Conservation (phyloP, 2,797 vertebrate species). For the Cichlasoma orientale region DNA sequence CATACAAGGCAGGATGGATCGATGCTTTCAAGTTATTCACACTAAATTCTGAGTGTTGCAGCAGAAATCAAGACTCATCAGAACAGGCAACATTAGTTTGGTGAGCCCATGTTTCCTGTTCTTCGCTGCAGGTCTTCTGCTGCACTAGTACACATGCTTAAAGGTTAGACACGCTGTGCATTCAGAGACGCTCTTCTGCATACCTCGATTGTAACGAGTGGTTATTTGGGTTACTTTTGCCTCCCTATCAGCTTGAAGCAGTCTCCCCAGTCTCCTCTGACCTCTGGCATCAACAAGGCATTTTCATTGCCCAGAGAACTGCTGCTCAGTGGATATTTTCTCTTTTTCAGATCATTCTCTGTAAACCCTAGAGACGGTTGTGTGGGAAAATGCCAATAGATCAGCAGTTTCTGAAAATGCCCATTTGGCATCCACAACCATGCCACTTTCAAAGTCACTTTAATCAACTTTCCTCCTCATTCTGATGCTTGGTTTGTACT, state of each 20-base stretch:
- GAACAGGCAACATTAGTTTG: background rate
- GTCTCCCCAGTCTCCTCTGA: background rate
- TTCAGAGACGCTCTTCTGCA: background rate
- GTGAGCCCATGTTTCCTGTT: accelerated
- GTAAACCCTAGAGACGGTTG: accelerated
- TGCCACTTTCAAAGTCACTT: background rate
- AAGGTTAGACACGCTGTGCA: background rate
- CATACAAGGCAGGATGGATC: background rate
- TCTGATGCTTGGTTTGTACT: background rate
- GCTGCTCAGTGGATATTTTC: background rate
- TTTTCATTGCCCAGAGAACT: background rate
- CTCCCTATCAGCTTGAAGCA: background rate
- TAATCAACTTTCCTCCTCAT: background rate
- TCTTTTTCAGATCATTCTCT: background rate
- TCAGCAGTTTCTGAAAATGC: background rate
- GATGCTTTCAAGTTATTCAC: background rate
- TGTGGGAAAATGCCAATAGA: background rate
- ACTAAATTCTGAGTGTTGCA: background rate
- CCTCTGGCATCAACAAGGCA: background rate
- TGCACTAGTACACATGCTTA: background rate
- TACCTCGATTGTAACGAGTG: accelerated
- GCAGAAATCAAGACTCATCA: background rate
- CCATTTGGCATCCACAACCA: background rate
- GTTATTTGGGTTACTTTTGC: background rate
- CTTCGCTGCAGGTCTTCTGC: background rate